Percentiles rank a stretch among this genome's conserved stretches.
Conservation (phyloP, 2,797 vertebrate species). For the Synanceia verrucosa region DNA sequence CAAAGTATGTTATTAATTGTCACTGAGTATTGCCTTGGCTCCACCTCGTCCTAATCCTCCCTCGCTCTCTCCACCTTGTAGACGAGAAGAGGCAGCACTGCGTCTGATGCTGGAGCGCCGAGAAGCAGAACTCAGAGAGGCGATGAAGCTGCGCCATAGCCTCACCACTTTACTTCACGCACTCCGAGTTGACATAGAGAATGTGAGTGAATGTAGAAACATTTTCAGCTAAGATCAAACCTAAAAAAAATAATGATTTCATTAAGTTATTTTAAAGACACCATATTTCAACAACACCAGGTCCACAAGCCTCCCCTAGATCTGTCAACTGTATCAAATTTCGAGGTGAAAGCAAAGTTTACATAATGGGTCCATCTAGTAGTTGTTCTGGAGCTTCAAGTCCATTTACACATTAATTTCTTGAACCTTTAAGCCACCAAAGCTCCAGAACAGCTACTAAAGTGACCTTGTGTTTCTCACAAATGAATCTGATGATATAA, state of each 20-base stretch:
- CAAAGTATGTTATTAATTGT: constrained; percentile 43
- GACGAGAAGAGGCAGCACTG: constrained; percentile 73
- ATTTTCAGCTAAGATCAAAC: background rate
- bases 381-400: background rate
- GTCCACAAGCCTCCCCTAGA: background rate
- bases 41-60: background rate
- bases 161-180: constrained; percentile 77
- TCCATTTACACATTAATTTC: background rate
- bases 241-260: background rate
- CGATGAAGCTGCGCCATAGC: constrained; percentile 77
- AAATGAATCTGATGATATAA: background rate
- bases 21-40: background rate
- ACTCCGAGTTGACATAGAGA: constrained; percentile 75
- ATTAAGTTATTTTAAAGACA: background rate
- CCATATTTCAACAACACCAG: background rate
- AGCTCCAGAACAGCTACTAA: background rate
- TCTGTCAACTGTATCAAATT: background rate
- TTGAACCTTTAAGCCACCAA: background rate
- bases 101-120: constrained; percentile 77
- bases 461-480: background rate
- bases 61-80: constrained; percentile 5
- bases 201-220: constrained; percentile 39
- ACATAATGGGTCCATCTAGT: background rate
- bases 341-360: background rate
- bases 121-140: constrained; percentile 80